Evolutionary conservation across 92 coral and sea anemone genomes (phyloP).

Genomic region (Phenganax marumi): DNA sequence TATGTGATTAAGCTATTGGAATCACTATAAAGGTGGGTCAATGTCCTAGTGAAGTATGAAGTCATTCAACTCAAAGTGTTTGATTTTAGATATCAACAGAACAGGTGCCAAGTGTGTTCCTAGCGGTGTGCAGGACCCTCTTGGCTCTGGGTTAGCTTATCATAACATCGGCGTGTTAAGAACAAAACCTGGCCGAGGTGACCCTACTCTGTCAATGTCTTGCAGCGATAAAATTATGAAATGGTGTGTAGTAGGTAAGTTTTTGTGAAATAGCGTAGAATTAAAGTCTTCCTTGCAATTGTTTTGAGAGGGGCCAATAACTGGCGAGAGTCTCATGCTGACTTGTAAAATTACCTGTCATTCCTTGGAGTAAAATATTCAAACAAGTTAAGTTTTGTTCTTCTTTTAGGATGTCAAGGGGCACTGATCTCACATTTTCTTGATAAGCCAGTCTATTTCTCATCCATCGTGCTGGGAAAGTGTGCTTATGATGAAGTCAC

Average conservation of each 20-base stretch:
- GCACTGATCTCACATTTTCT: conserved; percentile 83
- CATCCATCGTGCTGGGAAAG: conserved; percentile 77
- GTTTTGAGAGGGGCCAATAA: too few species aligned
- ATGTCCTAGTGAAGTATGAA: too few species aligned
- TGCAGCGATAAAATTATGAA: conserved; percentile 97
- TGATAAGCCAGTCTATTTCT: conserved; percentile 67
- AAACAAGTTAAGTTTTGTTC: background rate
- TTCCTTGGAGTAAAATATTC: too few species aligned
- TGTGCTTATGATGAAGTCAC: conserved; percentile 70
- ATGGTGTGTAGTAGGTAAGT: conserved; percentile 71
- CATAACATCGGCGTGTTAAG: conserved; percentile 76
- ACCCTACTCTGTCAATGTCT: conserved; percentile 94
- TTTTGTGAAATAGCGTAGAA: too few species aligned
- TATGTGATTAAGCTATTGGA: too few species aligned
- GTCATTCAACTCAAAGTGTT: too few species aligned
- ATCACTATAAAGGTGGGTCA: too few species aligned
- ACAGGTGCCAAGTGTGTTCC: conserved; percentile 98
- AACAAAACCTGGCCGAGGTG: conserved; percentile 98
- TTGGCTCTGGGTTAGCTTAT: conserved; percentile 64
- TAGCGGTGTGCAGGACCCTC: conserved; percentile 75
- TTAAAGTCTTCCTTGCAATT: too few species aligned
- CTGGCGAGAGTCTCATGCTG: too few species aligned
- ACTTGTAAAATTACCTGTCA: too few species aligned
- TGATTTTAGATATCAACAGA: conserved; percentile 60
- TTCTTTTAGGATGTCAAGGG: conserved; percentile 76